A percentile compares a stretch with the other conserved stretches of the same genome.
Evolutionary conservation across 2,888 invertebrate species (phyloP).

Genomic region (Sycophila texana): DNA sequence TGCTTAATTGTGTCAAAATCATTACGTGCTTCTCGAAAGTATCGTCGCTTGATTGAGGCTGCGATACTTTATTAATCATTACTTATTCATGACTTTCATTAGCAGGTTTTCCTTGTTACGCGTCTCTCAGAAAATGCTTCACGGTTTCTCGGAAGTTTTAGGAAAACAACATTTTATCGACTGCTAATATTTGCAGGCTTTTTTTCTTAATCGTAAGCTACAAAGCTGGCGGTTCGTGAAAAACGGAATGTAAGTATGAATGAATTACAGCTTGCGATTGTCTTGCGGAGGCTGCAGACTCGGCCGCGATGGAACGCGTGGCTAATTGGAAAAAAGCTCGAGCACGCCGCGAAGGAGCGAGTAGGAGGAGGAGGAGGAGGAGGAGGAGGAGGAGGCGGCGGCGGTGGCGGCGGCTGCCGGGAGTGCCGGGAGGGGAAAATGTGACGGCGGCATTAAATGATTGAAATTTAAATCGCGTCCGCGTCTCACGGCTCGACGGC

Average conservation of each 20-base stretch:
- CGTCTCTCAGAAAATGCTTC: slow-evolving; percentile 5
- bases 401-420: too few relatives aligned
- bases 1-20: slow-evolving; percentile 40
- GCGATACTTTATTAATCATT: slow-evolving; percentile 50
- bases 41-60: slow-evolving; percentile 35
- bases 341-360: too few relatives aligned
- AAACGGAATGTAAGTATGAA: too few relatives aligned
- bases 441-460: neutral
- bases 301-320: too few relatives aligned
- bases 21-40: slow-evolving; percentile 33
- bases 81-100: slow-evolving; percentile 48
- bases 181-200: too few relatives aligned
- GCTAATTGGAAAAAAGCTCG: too few relatives aligned
- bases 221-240: too few relatives aligned
- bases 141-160: slow-evolving; percentile 27
- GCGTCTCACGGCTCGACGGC: neutral
- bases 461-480: slow-evolving; percentile 3
- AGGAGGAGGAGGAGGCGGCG: too few relatives aligned
- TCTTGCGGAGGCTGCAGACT: too few relatives aligned
- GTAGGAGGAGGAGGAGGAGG: neutral
- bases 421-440: neutral
- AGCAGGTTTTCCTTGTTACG: slow-evolving; percentile 34
- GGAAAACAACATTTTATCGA: too few relatives aligned
- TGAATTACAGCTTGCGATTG: too few relatives aligned
- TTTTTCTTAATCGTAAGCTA: too few relatives aligned